phyloP scores from a whole-genome alignment of 2,888 invertebrate genomes.

The Meta bourneti region DNA sequence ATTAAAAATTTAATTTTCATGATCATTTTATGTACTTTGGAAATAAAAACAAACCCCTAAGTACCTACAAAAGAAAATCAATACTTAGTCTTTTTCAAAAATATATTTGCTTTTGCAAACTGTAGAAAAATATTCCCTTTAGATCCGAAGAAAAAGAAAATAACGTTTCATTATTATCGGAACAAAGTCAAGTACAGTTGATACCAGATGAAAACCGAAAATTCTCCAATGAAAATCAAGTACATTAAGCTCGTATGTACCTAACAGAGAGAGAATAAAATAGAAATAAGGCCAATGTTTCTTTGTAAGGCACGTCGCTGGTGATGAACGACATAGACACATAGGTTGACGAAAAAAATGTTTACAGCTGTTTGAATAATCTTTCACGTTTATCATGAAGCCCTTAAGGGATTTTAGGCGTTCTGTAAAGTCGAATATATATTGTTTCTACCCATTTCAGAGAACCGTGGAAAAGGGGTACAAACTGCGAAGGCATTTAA shows the following conservation, averaged over 20 bases:
- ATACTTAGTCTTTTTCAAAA: too few relatives aligned
- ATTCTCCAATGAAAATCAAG: background rate
- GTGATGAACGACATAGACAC: conserved; percentile 5
- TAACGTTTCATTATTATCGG: background rate
- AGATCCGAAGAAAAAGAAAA: background rate
- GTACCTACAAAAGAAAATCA: too few relatives aligned
- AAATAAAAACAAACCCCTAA: too few relatives aligned
- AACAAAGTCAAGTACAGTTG: background rate
- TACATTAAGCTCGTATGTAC: background rate
- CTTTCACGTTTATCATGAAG: conserved; percentile 33
- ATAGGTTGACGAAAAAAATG: conserved; percentile 2
- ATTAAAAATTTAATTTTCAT: too few relatives aligned
- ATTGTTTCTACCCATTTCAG: background rate
- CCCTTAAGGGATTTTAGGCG: conserved; percentile 11
- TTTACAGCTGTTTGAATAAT: conserved; percentile 48
- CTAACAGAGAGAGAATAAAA: background rate
- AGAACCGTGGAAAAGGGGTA: background rate
- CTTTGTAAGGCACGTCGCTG: background rate
- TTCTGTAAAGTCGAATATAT: background rate
- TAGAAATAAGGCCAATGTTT: background rate
- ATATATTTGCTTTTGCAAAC: background rate
- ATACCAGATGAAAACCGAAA: background rate
- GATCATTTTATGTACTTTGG: too few relatives aligned
- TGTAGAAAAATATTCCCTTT: background rate
- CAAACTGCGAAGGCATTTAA: background rate